Base-by-base conservation (phyloP, 1,140 invertebrate genomes). In the Drosophila pseudoobscura region DNA sequence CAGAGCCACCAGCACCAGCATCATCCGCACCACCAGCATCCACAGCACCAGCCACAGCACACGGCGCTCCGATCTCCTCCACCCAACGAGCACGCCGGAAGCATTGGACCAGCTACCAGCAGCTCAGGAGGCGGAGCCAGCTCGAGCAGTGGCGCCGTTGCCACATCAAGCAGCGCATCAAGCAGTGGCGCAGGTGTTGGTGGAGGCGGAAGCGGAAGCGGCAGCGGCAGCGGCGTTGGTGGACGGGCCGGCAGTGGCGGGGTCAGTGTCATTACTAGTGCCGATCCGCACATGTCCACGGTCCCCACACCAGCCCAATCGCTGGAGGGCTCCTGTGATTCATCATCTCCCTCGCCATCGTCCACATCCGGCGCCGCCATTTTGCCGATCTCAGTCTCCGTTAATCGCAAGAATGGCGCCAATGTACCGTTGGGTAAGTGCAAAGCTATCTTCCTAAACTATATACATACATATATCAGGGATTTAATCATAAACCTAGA, bases 241-340 rank as follows among this genome's bases (percentile, higher is more conserved):
- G 44, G 54, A 39, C 17, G 45, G 44, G 20, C 44, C 9, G 44
- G 71, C n/a, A 46, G 69, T 11, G 54, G 54, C 26, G 78, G 66
- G 24, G 73, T 75, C 20, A 77, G 79, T 52, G 78, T 79, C 50
- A 89, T 87, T 22, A 87, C 82, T 45, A 87, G 83, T 39, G 74
- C 75, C 44, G 89, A 91, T 43, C 89, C 89, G 24, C 89, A 91
- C 61, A 91, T 91, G 79, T 72, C 72, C 15, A 79, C 89, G 29
- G 90, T 91, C 50, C 89, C 90, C 50, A 90, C 90, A 45, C 90
- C 90, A 29, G 87, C 90, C 31, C 89, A 89, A 29, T 91, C 90
- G 26, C 50, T 91, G 43, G 88, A 91, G 64, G 90, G 91, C 6
- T 91, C 90, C 41, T 90, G 90, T 63, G 91, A 91, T 71, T 91